Conservation (phyloP, 2,113 vertebrate genomes). For the Zosterops lateralis region DNA sequence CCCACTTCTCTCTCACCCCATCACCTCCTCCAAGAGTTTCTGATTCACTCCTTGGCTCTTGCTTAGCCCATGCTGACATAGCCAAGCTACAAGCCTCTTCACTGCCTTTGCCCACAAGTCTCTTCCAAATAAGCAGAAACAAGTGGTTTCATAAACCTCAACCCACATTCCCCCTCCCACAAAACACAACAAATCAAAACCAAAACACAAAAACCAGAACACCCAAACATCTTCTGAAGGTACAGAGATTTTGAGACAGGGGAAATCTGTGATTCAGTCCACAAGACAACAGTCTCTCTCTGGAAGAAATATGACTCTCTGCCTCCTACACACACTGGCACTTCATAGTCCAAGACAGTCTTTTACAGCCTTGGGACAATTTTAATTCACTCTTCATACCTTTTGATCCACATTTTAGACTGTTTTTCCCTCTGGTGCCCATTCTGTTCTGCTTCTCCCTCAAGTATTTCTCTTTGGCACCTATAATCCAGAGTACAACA, state of each 20-base stretch:
- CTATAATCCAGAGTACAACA: background rate
- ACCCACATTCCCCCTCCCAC: background rate
- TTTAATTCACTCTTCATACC: background rate
- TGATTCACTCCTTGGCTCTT: conserved; percentile 56
- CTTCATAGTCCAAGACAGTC: background rate
- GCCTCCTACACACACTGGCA: background rate
- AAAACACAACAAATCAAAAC: background rate
- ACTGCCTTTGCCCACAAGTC: background rate
- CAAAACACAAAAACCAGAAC: background rate
- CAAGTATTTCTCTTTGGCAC: background rate
- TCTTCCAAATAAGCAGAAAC: conserved; percentile 24
- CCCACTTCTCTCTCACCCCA: conserved; percentile 19
- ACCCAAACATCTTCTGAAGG: background rate
- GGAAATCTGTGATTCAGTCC: background rate
- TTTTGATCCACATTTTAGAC: background rate
- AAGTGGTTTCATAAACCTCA: background rate
- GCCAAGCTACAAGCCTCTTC: conserved; percentile 34
- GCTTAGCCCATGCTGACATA: background rate
- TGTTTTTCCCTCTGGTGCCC: background rate
- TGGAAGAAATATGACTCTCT: background rate
- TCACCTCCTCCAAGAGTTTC: conserved; percentile 51
- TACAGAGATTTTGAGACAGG: background rate
- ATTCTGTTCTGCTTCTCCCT: background rate
- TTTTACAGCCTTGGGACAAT: background rate
- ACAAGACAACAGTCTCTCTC: background rate